Conservation (phyloP, 2,113 vertebrate genomes). For the Calidris pugnax region DNA sequence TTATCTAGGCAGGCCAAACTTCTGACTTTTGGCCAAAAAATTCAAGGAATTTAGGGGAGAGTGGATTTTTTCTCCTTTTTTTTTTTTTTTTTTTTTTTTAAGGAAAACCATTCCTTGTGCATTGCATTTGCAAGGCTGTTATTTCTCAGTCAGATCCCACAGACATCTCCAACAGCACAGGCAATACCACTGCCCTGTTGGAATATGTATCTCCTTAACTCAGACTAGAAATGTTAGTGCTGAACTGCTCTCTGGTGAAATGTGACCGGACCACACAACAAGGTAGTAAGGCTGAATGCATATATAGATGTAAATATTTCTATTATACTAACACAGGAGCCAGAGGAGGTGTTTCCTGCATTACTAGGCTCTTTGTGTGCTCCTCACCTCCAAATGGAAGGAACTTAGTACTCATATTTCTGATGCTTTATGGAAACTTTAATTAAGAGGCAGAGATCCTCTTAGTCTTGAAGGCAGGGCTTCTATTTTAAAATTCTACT, state of each 20-base stretch:
- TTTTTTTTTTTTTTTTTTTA: not conserved
- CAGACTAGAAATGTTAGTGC: not conserved
- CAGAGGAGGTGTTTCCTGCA: not conserved
- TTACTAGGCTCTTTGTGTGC: not conserved
- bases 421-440: not conserved
- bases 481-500: not conserved
- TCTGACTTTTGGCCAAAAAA: not conserved
- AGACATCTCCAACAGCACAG: not conserved
- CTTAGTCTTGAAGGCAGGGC: not conserved
- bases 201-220: not conserved
- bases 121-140: not conserved
- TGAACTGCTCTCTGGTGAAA: not conserved
- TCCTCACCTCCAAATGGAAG: not conserved
- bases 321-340: not conserved
- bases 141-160: not conserved
- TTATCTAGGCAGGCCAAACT: not conserved
- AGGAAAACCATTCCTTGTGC: not conserved
- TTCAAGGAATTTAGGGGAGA: not conserved
- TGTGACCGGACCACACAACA: not conserved
- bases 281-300: not conserved
- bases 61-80: not conserved
- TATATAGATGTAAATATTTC: not conserved
- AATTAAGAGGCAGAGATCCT: not conserved
- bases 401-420: not conserved
- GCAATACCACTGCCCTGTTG: not conserved